Evolutionary conservation across 1,140 invertebrate species (phyloP).

Genomic region (Nephila pilipes): DNA sequence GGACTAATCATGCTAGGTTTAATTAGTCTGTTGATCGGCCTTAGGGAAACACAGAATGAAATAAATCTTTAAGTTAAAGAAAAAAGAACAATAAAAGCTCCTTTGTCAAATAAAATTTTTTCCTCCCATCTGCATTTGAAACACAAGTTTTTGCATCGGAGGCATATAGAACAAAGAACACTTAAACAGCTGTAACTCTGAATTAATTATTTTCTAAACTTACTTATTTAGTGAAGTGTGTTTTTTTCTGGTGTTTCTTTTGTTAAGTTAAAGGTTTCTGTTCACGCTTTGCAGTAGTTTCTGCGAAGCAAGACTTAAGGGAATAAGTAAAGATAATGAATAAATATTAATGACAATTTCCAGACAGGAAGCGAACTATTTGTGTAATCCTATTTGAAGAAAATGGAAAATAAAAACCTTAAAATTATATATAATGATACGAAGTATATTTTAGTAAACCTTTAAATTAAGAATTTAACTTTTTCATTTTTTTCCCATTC

Average conservation of each 20-base stretch:
- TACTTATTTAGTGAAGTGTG: background rate
- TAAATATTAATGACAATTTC: background rate
- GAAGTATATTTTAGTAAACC: no score
- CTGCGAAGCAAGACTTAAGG: background rate
- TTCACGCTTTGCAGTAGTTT: background rate
- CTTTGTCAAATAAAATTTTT: conserved; percentile 26
- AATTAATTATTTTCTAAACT: conserved; percentile 53
- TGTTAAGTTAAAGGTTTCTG: background rate
- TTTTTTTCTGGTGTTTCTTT: background rate
- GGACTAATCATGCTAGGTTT: conserved; percentile 46
- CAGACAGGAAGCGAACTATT: background rate
- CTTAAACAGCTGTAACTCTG: conserved; percentile 22
- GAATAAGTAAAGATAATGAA: conserved; percentile 18
- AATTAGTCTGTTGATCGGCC: conserved; percentile 57
- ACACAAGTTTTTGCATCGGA: background rate
- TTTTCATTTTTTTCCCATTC: no score
- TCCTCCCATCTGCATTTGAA: background rate
- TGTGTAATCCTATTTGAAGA: no score
- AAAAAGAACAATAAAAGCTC: conserved; percentile 24
- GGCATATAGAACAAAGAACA: conserved; percentile 33
- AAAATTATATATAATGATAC: no score
- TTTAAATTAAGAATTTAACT: no score
- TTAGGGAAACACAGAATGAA: conserved; percentile 38
- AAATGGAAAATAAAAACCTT: no score
- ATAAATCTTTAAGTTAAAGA: conserved; percentile 46